Evolutionary conservation across 64 coral and sea anemone species (phyloP).

Genomic region (Porites australiensis): DNA sequence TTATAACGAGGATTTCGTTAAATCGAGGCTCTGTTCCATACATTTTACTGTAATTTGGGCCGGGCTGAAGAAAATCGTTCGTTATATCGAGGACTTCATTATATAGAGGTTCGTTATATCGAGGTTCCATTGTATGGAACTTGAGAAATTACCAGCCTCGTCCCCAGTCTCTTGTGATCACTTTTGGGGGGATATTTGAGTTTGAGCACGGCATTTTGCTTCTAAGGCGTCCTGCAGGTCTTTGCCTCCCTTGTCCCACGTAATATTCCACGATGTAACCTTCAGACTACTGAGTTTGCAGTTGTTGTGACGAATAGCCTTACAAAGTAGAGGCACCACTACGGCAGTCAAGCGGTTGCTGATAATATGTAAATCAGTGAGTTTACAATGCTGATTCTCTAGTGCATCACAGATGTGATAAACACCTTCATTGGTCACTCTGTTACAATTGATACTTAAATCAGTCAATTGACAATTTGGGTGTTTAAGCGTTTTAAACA

Average conservation of each 20-base stretch:
- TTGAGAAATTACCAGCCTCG: too few relatives aligned
- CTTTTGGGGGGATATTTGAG: too few relatives aligned
- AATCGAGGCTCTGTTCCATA: too few relatives aligned
- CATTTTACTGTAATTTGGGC: too few relatives aligned
- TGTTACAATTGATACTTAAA: neutral
- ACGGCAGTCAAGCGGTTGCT: constrained; percentile 35
- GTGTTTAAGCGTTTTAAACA: constrained; percentile 7
- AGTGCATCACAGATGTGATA: constrained; percentile 1
- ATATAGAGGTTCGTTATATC: too few relatives aligned
- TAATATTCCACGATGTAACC: constrained; percentile 1
- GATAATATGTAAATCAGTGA: constrained; percentile 33
- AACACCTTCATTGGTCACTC: constrained; percentile 47
- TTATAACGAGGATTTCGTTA: too few relatives aligned
- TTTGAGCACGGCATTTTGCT: neutral
- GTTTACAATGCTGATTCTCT: constrained; percentile 43
- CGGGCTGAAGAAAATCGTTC: too few relatives aligned
- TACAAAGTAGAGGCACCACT: neutral
- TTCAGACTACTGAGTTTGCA: constrained; percentile 22
- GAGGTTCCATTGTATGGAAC: too few relatives aligned
- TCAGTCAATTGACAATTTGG: neutral
- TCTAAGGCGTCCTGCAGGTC: neutral
- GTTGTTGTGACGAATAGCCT: constrained; percentile 28
- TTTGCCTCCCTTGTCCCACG: neutral
- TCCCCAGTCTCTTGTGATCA: too few relatives aligned
- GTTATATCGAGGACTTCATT: too few relatives aligned